Conservation (phyloP, 2,113 vertebrate genomes). For the mouse (Mus musculus) region GRCm39 chr1:170289501-170290000, state of each 20-base stretch:
- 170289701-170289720: background rate
- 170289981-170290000: background rate
- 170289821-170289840: background rate
- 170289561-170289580: background rate
- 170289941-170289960: background rate
- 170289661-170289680: background rate
- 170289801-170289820: background rate
- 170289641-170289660: background rate
- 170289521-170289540: background rate
- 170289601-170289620: background rate
- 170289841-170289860: background rate
- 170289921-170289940: background rate
- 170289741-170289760: background rate
- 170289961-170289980: background rate
- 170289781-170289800: background rate
- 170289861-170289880: background rate
- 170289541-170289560: background rate
- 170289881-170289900: background rate
- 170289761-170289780: background rate
- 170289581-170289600: background rate
- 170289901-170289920: background rate
- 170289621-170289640: too few species aligned
- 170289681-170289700: background rate
- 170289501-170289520: background rate
- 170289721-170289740: background rate